These are phyloP conservation scores for Arion vulgaris DNA, from an alignment of 1,140 invertebrate genomes.

Conservation along the genomic window DNA sequence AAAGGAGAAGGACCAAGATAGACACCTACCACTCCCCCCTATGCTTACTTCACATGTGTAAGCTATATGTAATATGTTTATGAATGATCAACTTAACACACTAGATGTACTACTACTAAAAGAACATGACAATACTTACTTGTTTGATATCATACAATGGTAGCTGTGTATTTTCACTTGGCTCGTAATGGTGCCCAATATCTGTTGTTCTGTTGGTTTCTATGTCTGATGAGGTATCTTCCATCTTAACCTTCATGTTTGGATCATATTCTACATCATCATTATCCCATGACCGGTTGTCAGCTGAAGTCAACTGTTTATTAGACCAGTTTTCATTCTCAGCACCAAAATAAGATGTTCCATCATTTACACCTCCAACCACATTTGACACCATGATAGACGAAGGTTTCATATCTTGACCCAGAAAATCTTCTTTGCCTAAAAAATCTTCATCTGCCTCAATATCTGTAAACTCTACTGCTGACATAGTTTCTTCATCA, in stretches of 20 bases:
- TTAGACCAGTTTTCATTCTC: neutral
- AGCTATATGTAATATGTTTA: too few relatives aligned
- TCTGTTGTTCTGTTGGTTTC: too few relatives aligned
- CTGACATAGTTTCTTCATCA: neutral
- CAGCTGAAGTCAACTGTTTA: neutral
- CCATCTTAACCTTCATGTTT: neutral
- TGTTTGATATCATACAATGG: too few relatives aligned
- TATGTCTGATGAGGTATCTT: neutral
- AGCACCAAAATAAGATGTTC: neutral
- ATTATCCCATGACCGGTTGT: neutral
- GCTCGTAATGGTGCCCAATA: too few relatives aligned
- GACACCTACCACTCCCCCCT: too few relatives aligned
- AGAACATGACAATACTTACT: too few relatives aligned
- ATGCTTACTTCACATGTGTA: too few relatives aligned
- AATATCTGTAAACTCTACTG: neutral
- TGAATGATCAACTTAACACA: too few relatives aligned
- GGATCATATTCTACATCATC: neutral
- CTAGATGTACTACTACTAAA: too few relatives aligned
- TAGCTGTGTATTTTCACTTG: too few relatives aligned
- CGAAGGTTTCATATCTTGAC: neutral
- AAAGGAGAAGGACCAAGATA: too few relatives aligned
- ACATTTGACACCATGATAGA: neutral
- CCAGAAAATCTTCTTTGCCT: neutral
- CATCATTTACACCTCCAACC: neutral
- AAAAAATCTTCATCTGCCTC: neutral